A percentile compares a stretch with the other conserved stretches of the same genome.
These are phyloP conservation scores for Orycteropus afer DNA, from an alignment of 2,113 vertebrate genomes.

Conservation along the genomic window DNA sequence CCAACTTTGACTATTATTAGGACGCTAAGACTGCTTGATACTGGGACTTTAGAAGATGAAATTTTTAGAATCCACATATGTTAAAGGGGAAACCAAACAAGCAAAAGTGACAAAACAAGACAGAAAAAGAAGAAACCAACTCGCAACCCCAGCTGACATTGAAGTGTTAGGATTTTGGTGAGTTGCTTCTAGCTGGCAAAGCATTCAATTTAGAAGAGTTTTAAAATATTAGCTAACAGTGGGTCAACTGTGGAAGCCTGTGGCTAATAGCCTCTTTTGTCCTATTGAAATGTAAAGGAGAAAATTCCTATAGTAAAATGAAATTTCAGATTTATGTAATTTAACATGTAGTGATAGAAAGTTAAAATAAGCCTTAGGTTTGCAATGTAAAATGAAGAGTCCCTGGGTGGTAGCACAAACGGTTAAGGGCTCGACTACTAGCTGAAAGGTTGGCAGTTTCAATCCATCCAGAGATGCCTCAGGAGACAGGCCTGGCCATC, in stretches of 20 bases:
- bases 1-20: background rate
- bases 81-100: background rate
- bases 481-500: no score
- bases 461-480: no score
- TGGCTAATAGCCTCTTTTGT: slow-evolving; percentile 35
- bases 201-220: slow-evolving; percentile 50
- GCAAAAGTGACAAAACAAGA: background rate
- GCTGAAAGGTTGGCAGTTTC: no score
- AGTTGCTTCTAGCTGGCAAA: background rate
- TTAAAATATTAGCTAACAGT: background rate
- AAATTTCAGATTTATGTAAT: slow-evolving; percentile 27
- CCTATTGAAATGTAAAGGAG: background rate
- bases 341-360: background rate
- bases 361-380: slow-evolving; percentile 1
- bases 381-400: background rate
- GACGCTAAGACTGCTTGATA: background rate
- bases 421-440: no score
- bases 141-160: background rate
- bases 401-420: no score
- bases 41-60: background rate
- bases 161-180: slow-evolving; percentile 14
- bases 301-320: slow-evolving; percentile 19
- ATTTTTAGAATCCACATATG: background rate
- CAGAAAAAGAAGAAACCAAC: background rate
- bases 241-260: background rate